Conservation (phyloP, 2,888 invertebrate species). For the Sesamia inferens region DNA sequence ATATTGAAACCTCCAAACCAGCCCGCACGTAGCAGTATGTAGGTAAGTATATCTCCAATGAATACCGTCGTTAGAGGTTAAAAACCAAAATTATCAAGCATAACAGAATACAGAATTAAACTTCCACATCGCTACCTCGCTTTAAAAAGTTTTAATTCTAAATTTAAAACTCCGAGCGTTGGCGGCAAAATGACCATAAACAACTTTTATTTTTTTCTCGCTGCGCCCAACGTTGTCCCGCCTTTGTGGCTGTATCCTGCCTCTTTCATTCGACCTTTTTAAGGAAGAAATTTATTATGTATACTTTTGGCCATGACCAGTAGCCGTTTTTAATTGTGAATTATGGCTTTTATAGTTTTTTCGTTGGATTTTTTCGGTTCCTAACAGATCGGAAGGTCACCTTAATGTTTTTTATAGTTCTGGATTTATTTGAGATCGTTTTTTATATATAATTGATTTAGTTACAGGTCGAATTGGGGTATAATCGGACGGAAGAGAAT, state of each 20-base stretch:
- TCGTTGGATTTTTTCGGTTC: conserved; percentile 76
- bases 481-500: conserved; percentile 80
- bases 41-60: neutral
- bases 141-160: conserved; percentile 80
- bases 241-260: conserved; percentile 87
- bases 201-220: conserved; percentile 84
- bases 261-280: conserved; percentile 89
- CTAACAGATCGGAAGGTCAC: conserved; percentile 85
- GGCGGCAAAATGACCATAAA: conserved; percentile 88
- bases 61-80: conserved; percentile 24
- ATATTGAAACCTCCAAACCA: neutral
- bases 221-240: conserved; percentile 78
- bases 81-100: conserved; percentile 48
- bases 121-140: conserved; percentile 62
- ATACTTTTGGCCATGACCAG: conserved; percentile 88
- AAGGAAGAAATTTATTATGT: conserved; percentile 89
- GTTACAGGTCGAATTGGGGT: conserved; percentile 78
- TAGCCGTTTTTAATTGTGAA: conserved; percentile 90
- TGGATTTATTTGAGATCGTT: conserved; percentile 75
- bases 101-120: conserved; percentile 56
- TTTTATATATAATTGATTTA: conserved; percentile 78
- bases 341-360: conserved; percentile 81
- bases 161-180: conserved; percentile 86
- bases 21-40: neutral
- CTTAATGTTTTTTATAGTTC: conserved; percentile 82